Base-by-base conservation (phyloP, 2,888 invertebrate species). In the Melanargia galathea region DNA sequence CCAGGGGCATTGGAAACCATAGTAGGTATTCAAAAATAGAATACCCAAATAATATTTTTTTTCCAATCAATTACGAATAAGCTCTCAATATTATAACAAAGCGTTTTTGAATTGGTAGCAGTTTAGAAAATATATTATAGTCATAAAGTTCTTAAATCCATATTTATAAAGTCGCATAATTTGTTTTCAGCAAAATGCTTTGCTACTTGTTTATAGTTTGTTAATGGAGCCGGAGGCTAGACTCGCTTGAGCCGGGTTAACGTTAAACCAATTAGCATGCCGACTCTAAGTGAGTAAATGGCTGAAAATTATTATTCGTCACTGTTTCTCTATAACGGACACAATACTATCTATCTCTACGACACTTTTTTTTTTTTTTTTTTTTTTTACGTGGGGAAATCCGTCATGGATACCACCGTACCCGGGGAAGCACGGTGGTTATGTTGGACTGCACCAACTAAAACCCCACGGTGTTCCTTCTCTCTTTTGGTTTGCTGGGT, bases 251-350 rank as follows among this genome's bases (percentile, higher is more conserved):
- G 49, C 18, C 38, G 48, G 40, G 49, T 40, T 35, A 49, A 51
- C 49, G 49, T 38, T 22, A 59, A 59, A 49, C 40, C 59, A 59
- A 59, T 59, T 59, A 59, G 35, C 38, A 40, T 38, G 38, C 33
- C 26, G 24, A 49, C 49, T 51, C 7, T 59, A 49, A 59, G 38
- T 59, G 48, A 38, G 59, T 49, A 38, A 58, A 58, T 35, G 24
- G 38, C 40, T 35, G 49, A 49, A 59, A 59, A 40, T 51, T 59
- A 40, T 26, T 48, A 38, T 24, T 22, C 35, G 22, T 38, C 8
- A 24, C 4, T 2, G n/a, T 58, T 26, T 33, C 48, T 48, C 48
- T 48, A 22, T 40, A 7, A 43, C 4, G 13, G 16, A 20, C 0
- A 46, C 20, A 3, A 22, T 18, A 16, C 26, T 24, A 24, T 16